Evolutionary conservation across 2,113 vertebrate species (phyloP).

Genomic region (Hypanus sabinus): DNA sequence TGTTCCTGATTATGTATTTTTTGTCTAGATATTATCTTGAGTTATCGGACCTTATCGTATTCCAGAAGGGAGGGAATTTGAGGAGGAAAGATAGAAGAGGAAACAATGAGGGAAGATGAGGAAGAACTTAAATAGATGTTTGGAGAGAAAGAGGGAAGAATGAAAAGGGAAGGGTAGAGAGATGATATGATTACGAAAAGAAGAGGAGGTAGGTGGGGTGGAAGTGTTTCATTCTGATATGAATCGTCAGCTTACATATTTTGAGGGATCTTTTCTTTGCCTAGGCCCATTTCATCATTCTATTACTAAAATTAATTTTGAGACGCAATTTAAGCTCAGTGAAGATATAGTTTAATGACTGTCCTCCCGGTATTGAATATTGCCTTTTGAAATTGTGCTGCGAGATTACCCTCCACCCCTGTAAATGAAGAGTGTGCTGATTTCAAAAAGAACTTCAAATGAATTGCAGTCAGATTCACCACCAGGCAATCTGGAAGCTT

Average conservation of each 20-base stretch:
- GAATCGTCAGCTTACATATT: not conserved
- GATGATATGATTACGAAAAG: no score
- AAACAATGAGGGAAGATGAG: not conserved
- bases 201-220: not conserved
- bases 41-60: not conserved
- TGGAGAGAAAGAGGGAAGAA: not conserved
- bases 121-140: not conserved
- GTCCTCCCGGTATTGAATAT: not conserved
- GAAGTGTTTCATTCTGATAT: not conserved
- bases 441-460: no score
- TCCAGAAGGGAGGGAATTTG: not conserved
- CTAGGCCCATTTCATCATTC: no score
- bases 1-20: no score
- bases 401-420: no score
- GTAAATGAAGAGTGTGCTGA: no score
- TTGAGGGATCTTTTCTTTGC: not conserved
- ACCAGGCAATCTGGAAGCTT: no score
- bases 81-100: not conserved
- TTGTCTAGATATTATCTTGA: no score
- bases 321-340: not conserved
- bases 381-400: no score
- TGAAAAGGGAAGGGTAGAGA: no score
- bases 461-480: no score
- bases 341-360: not conserved
- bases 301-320: not conserved